A percentile compares a stretch with the other conserved stretches of the same genome.
phyloP scores from a whole-genome alignment of 2,113 vertebrate genomes.

The Oenanthe oenanthe region DNA sequence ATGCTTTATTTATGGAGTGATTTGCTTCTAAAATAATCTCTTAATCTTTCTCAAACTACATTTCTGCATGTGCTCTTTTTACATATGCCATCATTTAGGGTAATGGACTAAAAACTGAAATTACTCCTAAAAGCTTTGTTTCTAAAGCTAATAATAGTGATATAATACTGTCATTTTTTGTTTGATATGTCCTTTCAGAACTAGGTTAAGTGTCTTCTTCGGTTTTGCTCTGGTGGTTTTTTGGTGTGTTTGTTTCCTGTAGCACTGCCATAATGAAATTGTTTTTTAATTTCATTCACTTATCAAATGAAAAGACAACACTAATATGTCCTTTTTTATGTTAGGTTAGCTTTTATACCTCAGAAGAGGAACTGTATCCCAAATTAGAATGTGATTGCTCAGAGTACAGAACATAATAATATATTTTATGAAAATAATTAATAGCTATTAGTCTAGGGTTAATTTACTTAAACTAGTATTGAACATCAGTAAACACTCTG shows the following conservation, averaged over 20 bases:
- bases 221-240: constrained; percentile 15
- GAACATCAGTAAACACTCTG: not conserved
- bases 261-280: constrained; percentile 45
- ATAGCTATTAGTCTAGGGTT: constrained; percentile 28
- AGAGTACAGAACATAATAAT: not conserved
- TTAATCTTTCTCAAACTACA: constrained; percentile 60
- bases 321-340: constrained; percentile 6
- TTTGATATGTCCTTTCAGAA: constrained; percentile 52
- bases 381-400: constrained; percentile 19
- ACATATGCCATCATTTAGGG: constrained; percentile 52
- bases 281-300: constrained; percentile 61
- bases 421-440: constrained; percentile 38
- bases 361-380: not conserved
- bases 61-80: constrained; percentile 47
- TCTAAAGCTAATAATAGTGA: constrained; percentile 45
- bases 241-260: constrained; percentile 27
- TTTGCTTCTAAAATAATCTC: constrained; percentile 66
- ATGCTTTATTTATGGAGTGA: constrained; percentile 46
- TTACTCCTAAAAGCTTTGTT: constrained; percentile 51
- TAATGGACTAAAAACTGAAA: constrained; percentile 39
- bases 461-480: constrained; percentile 18
- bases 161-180: constrained; percentile 3
- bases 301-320: constrained; percentile 31
- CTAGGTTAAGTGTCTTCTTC: constrained; percentile 13
- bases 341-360: constrained; percentile 27